Evolutionary conservation across 2,888 invertebrate species (phyloP).

Genomic region (Lysandra bellargus): DNA sequence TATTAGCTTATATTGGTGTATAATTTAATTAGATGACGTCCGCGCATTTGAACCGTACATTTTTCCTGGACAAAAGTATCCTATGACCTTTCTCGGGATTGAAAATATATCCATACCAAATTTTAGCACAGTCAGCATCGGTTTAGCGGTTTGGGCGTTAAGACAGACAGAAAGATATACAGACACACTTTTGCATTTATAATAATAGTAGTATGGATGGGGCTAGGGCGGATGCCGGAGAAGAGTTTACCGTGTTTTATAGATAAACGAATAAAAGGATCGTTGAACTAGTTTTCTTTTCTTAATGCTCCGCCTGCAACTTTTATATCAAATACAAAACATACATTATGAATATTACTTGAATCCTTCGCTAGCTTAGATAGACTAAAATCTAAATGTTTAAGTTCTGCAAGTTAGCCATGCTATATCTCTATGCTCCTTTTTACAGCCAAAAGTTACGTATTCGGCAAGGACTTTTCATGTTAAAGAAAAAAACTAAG

Average conservation of each 20-base stretch:
- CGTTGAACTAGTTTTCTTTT: constrained; percentile 16
- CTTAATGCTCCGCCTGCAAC: constrained; percentile 9
- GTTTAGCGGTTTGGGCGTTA: too few species aligned
- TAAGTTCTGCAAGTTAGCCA: not conserved
- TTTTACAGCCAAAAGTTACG: too few species aligned
- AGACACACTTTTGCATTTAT: too few species aligned
- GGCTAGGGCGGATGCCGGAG: not conserved
- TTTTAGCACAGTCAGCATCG: too few species aligned
- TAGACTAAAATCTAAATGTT: not conserved
- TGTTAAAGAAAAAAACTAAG: not conserved
- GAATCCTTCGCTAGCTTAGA: not conserved
- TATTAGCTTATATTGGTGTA: not conserved
- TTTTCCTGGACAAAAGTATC: too few species aligned
- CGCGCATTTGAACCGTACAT: not conserved
- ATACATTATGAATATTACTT: constrained; percentile 7
- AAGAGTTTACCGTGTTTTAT: not conserved
- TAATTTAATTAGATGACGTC: too few species aligned
- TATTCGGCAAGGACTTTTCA: not conserved
- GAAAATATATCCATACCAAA: too few species aligned
- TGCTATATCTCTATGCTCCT: not conserved
- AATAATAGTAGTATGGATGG: not conserved
- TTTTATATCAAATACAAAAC: not conserved
- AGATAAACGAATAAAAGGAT: not conserved
- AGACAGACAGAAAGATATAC: too few species aligned
- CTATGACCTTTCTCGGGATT: too few species aligned